phyloP scores from a whole-genome alignment of 2,113 vertebrate genomes.

The Guaruba guarouba region DNA sequence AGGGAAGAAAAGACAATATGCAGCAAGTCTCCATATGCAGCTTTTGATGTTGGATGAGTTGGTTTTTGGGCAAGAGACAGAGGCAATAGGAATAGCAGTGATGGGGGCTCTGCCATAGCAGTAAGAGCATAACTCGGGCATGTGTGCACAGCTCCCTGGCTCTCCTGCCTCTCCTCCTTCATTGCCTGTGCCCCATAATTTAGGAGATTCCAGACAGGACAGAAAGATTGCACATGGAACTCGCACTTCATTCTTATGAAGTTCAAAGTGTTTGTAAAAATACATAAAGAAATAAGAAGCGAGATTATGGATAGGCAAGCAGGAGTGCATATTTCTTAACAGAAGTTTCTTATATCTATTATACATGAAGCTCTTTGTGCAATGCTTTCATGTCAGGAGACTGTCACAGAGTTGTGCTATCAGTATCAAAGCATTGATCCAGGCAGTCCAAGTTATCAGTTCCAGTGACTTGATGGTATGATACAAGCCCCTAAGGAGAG shows the following conservation, averaged over 20 bases:
- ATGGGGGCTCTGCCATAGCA: not conserved
- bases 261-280: not conserved
- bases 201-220: not conserved
- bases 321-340: not conserved
- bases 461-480: not conserved
- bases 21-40: not conserved
- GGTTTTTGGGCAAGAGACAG: not conserved
- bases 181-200: not conserved
- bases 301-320: not conserved
- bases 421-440: fast-evolving
- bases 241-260: not conserved
- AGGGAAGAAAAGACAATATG: not conserved
- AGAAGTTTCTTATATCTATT: not conserved
- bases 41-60: not conserved
- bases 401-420: not conserved
- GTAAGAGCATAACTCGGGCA: not conserved
- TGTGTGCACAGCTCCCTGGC: not conserved
- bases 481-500: not conserved
- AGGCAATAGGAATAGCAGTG: not conserved
- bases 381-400: not conserved
- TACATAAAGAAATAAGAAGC: not conserved
- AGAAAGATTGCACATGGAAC: not conserved
- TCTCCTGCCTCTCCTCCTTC: not conserved
- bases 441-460: not conserved
- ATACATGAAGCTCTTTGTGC: not conserved